Conservation (phyloP, 2,797 vertebrate genomes). For the Aselliscus stoliczkanus region DNA sequence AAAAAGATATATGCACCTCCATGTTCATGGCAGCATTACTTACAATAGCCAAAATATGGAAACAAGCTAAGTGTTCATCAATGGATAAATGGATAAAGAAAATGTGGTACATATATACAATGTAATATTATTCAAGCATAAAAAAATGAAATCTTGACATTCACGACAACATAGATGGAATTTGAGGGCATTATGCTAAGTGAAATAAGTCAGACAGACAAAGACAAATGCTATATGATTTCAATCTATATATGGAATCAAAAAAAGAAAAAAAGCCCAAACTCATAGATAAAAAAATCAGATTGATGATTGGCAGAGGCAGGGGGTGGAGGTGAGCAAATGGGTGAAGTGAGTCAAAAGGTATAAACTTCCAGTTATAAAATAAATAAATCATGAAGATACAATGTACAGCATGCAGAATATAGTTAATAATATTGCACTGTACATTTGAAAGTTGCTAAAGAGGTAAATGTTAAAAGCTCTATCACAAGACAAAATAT, state of each 20-base stretch:
- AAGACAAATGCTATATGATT: neutral
- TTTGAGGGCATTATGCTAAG: neutral
- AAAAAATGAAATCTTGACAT: no score
- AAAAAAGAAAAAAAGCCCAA: no score
- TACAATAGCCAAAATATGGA: neutral
- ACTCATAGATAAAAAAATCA: neutral
- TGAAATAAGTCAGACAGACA: neutral
- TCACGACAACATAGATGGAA: neutral
- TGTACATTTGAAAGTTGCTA: neutral
- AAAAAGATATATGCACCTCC: neutral
- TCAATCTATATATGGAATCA: neutral
- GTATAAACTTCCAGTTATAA: neutral
- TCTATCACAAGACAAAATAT: neutral
- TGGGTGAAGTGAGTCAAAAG: no score
- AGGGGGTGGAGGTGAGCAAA: neutral
- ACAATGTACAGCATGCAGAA: neutral
- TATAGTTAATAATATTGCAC: neutral
- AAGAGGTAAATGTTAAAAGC: neutral
- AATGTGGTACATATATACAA: neutral
- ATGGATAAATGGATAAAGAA: neutral
- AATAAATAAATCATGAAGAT: no score
- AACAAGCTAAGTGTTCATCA: neutral
- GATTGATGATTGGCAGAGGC: neutral
- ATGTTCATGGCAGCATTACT: neutral
- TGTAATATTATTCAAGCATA: no score